A percentile compares a stretch with the other conserved stretches of the same genome.
phyloP scores from a whole-genome alignment of 2,888 invertebrate genomes.

The Acrocyrtus sp. region DNA sequence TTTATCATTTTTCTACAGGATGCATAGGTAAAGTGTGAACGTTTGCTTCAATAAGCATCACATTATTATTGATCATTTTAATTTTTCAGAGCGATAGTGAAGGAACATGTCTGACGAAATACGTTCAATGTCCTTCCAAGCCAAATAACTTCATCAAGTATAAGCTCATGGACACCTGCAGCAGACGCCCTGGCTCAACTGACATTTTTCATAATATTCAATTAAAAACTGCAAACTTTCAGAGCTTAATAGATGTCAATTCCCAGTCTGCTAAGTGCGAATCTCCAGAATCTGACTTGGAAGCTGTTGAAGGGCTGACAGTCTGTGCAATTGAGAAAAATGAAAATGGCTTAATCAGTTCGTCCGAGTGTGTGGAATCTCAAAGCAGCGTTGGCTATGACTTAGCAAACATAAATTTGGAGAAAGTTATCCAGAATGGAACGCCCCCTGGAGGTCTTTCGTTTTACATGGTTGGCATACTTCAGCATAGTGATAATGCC shows the following conservation, averaged over 20 bases:
- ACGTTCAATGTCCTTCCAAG: background rate
- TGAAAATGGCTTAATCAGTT: background rate
- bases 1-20: background rate
- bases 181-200: no score
- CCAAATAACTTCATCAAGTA: background rate
- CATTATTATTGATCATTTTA: no score
- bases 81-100: constrained; percentile 13
- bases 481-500: no score
- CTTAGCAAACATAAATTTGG: background rate
- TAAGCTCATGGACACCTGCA: background rate
- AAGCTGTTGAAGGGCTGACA: background rate
- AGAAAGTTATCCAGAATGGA: background rate
- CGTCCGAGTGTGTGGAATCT: background rate
- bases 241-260: background rate
- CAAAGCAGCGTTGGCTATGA: background rate
- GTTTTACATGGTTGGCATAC: no score
- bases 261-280: background rate
- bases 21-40: no score
- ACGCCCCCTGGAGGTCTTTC: background rate
- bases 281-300: background rate
- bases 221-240: background rate
- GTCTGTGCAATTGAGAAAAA: background rate
- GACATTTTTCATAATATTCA: no score
- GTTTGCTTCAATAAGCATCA: background rate
- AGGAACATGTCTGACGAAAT: constrained; percentile 19